phyloP scores from a whole-genome alignment of 2,888 invertebrate genomes.

The Stenurella melanura region DNA sequence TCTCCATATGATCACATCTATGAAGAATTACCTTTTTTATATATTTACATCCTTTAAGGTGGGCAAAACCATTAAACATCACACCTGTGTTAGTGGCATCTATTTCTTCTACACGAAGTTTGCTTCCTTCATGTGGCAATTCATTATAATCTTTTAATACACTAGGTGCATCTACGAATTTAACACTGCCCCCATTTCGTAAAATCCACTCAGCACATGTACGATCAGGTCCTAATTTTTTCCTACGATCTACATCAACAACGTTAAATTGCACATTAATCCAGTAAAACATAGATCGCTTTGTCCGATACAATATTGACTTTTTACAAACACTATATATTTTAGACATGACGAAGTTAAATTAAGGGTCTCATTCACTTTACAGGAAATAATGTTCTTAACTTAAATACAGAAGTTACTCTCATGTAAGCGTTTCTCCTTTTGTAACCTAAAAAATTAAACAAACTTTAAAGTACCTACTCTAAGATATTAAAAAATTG shows the following conservation, averaged over 20 bases:
- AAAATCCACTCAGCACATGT: conserved; percentile 97
- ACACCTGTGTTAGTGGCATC: conserved; percentile 89
- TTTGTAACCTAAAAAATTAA: conserved; percentile 82
- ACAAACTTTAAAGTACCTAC: conserved; percentile 27
- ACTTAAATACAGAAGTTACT: conserved; percentile 7
- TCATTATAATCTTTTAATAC: conserved; percentile 83
- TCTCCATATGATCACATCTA: conserved; percentile 83
- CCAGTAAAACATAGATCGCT: conserved; percentile 65
- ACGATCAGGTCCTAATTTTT: conserved; percentile 88
- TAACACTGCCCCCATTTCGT: conserved; percentile 90
- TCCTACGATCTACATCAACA: conserved; percentile 81
- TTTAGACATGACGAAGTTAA: conserved; percentile 37
- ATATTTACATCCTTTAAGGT: conserved; percentile 85
- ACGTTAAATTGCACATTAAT: conserved; percentile 80
- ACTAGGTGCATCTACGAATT: conserved; percentile 77
- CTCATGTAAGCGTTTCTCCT: conserved; percentile 88
- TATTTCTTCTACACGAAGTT: conserved; percentile 77
- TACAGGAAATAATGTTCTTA: conserved; percentile 8
- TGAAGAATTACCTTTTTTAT: conserved; percentile 84
- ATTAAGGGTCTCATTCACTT: neutral
- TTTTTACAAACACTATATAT: conserved; percentile 29
- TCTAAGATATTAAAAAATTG: neutral
- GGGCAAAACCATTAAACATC: conserved; percentile 88
- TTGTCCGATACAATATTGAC: conserved; percentile 40
- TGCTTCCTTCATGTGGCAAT: conserved; percentile 78